Base-by-base conservation (phyloP, 2,888 invertebrate genomes). In the Brenthis ino region DNA sequence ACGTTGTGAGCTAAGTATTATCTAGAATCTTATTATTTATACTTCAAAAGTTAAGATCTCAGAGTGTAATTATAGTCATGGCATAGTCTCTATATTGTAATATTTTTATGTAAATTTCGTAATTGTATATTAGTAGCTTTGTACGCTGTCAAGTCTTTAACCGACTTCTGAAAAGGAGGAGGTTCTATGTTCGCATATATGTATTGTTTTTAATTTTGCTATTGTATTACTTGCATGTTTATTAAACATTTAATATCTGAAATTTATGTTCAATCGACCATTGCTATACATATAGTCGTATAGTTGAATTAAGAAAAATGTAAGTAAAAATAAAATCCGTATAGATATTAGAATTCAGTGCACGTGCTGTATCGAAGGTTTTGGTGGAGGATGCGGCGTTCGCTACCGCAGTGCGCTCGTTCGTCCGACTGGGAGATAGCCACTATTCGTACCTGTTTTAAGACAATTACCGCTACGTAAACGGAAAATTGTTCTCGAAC, bases 381-480 rank as follows among this genome's bases (percentile, higher is more conserved):
- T 85, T 79, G 82, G 83, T 77, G 82, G 82, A 83, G 83, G 83
- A 80, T 82, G 86, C 84, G 83, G 82, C 82, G 81, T 78, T 78
- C 81, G 83, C 82, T 85, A 81, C 88, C 89, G 91, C 91, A 90
- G 79, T 88, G 89, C 91, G 89, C 88, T 80, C 77, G 77, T 71
- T 77, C 78, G 75, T 75, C 80, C 79, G 80, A 77, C 81, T 81
- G 81, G 77, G 75, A 80, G 84, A 82, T 83, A 84, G 79, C 82
- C 71, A 68, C 71, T 85, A 81, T 81, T 81, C 81, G 79, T 88
- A 87, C 86, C 87, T 87, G 85, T 83, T 86, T 85, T 87, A 84
- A 89, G 88, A 90, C 89, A 91, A 91, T 91, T 91, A 91, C 90
- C 84, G 85, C 88, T 85, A 87, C 87, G 88, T 88, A 89, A 90